A percentile compares a stretch with the other conserved stretches of the same genome.
phyloP scores from a whole-genome alignment of 1,140 invertebrate genomes.

The Phymorhynchus buccinoides region DNA sequence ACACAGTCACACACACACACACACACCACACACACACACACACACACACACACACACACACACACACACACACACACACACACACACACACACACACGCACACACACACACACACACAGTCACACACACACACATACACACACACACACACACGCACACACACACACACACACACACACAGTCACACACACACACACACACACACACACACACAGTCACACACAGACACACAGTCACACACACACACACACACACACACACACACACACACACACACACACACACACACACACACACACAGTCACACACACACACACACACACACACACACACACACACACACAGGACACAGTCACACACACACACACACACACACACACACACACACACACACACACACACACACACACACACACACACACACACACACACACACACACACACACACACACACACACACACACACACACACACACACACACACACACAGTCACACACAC shows the following conservation, averaged over 20 bases:
- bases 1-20: not conserved
- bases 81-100: not conserved
- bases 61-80: not conserved
- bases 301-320: constrained; percentile 4
- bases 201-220: not conserved
- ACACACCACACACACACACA: not conserved
- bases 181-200: not conserved
- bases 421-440: no score
- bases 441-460: no score
- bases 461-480: no score
- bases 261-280: constrained; percentile 24
- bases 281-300: not conserved
- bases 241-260: not conserved
- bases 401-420: no score
- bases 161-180: not conserved
- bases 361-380: no score
- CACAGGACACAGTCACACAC: no score
- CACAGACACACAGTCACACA: not conserved
- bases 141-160: constrained; percentile 7
- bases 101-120: not conserved
- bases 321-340: constrained; percentile 3
- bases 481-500: no score
- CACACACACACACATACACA: not conserved
- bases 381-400: no score
- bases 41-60: not conserved